Evolutionary conservation across 2,113 vertebrate genomes (phyloP), one percentile per base, ranked within the genome.

Genomic region (Scytalopus superciliaris): DNA sequence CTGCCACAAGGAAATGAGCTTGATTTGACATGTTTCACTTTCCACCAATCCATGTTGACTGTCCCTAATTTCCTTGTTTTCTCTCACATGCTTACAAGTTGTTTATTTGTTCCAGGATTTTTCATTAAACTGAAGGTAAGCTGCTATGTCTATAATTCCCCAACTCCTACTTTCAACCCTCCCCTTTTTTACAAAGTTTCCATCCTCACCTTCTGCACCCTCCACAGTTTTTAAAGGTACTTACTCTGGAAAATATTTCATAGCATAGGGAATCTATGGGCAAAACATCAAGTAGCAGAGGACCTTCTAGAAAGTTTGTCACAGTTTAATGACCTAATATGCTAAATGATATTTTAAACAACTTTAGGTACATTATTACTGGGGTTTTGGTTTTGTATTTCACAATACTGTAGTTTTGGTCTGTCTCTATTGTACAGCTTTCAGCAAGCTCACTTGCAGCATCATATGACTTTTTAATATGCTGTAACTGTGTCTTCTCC

Each of bases 41-140:
- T 76, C 80, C 53, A 93, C 50, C 93, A 93, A 94, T 87, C 82
- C 85, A 80, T 9, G 59, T 6, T 57, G 82, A 45, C 67, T 83
- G 40, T 31, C 84, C 50, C 62, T 87, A 76, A 96, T 87, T 74
- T 91, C 23, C 60, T 87, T 93, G 60, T 79, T 83, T 62, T 91
- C 70, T 80, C 85, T 87, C 68, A 91, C 68, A 37, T n/a, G 45
- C 62, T 90, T 69, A 85, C 28, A 90, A 73, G 73, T 64, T 64
- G 52, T 59, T 84, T 95, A 85, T 79, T 90, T 94, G 49, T 79
- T 78, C 13, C 31, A 64, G 57, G 62, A 40, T 66, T 84, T 91
- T 77, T 94, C 78, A 69, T 74, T 44, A 87, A 89, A 87, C 3
- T 74, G 74, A 82, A 90, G 40, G 72, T 56, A 93, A 95, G 27